These are phyloP conservation scores for Philhelius pedissequus DNA, from an alignment of 2,888 invertebrate species.

Conservation along the genomic window DNA sequence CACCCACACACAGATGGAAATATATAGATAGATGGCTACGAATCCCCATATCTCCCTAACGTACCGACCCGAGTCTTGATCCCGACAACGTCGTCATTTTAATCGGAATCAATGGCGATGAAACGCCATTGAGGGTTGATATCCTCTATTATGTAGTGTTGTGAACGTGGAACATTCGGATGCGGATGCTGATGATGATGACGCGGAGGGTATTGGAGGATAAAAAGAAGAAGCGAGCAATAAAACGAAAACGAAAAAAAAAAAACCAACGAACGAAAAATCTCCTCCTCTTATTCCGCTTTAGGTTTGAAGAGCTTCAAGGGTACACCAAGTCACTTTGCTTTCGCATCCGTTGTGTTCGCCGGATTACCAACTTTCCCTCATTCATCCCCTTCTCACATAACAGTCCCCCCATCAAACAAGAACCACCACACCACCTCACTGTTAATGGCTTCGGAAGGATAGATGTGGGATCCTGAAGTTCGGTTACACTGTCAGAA, in stretches of 20 bases:
- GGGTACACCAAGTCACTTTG: slow-evolving; percentile 61
- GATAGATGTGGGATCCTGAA: slow-evolving; percentile 67
- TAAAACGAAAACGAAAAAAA: slow-evolving; percentile 7
- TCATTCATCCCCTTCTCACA: background rate
- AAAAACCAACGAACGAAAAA: slow-evolving; percentile 7
- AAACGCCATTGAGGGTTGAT: slow-evolving; percentile 67
- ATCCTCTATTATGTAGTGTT: slow-evolving; percentile 68
- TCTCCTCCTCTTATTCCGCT: background rate
- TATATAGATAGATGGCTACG: background rate
- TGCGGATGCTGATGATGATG: slow-evolving; percentile 9
- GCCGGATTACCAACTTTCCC: slow-evolving; percentile 7
- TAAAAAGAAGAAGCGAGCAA: background rate
- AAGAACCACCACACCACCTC: background rate
- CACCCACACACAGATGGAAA: background rate
- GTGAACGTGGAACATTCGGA: slow-evolving; percentile 58
- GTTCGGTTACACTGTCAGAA: slow-evolving; percentile 67
- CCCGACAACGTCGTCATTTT: slow-evolving; percentile 53
- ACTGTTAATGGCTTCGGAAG: slow-evolving; percentile 65
- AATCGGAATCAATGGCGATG: slow-evolving; percentile 69
- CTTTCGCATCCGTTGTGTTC: slow-evolving; percentile 52
- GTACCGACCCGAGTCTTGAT: background rate
- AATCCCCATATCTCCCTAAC: background rate
- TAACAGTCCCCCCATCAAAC: background rate
- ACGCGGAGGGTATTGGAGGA: background rate
- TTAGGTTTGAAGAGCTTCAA: slow-evolving; percentile 35